phyloP scores from a whole-genome alignment of 2,113 vertebrate genomes.

The Centropus bengalensis region DNA sequence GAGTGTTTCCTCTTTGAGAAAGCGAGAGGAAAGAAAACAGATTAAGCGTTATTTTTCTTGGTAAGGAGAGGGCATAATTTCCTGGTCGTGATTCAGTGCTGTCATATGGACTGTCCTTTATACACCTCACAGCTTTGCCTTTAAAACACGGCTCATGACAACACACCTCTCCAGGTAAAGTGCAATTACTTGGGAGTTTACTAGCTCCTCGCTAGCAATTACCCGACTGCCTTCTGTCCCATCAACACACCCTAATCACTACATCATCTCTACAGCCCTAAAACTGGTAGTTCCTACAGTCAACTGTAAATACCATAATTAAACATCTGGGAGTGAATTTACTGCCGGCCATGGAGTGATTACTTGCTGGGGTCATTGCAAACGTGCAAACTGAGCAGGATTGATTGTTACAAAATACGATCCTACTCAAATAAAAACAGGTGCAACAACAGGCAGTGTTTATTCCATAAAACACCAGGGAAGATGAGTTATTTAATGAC shows the following conservation, averaged over 20 bases:
- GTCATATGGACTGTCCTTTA: not conserved
- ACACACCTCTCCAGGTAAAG: slow-evolving; percentile 18
- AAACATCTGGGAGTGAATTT: slow-evolving; percentile 22
- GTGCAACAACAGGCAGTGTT: not conserved
- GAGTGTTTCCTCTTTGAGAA: not conserved
- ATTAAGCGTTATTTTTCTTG: not conserved
- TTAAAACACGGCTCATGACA: not conserved
- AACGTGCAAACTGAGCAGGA: slow-evolving; percentile 13
- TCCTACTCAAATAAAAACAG: slow-evolving; percentile 25
- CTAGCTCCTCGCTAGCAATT: slow-evolving; percentile 33
- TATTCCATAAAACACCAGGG: slow-evolving; percentile 19
- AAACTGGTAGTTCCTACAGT: not conserved
- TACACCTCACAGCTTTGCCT: not conserved
- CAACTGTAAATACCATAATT: slow-evolving; percentile 21
- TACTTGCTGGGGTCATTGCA: slow-evolving; percentile 15
- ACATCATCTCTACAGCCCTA: not conserved
- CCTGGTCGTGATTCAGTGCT: not conserved
- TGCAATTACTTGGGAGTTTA: slow-evolving; percentile 60
- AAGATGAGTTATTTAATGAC: slow-evolving; percentile 13
- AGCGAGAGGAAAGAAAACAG: not conserved
- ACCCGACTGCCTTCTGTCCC: not conserved
- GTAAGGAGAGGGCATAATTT: slow-evolving; percentile 6
- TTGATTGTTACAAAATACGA: not conserved
- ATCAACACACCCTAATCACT: slow-evolving; percentile 35
- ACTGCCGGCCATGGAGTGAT: not conserved